Conservation (phyloP, 2,113 vertebrate genomes). For the Hippocampus barbouri region DNA sequence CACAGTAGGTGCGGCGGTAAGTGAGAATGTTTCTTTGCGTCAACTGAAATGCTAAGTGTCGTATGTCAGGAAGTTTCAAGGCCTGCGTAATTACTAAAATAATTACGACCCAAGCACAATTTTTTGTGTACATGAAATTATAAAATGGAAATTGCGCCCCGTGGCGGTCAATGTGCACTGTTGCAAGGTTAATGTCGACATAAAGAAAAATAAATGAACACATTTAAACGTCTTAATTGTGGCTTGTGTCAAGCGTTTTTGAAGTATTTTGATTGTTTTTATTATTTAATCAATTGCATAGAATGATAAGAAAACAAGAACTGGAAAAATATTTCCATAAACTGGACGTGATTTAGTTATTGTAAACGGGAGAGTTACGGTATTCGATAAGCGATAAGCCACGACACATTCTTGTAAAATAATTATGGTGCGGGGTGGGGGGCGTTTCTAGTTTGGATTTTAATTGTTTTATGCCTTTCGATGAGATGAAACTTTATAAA, state of each 20-base stretch:
- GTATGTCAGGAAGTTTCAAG: neutral
- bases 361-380: neutral
- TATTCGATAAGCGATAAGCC: neutral
- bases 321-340: no score
- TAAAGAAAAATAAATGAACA: neutral
- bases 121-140: neutral
- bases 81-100: no score
- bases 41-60: neutral
- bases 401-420: neutral
- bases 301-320: neutral
- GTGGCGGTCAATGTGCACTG: conserved; percentile 2
- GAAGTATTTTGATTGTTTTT: neutral
- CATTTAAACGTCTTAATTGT: neutral
- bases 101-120: neutral
- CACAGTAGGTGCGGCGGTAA: no score
- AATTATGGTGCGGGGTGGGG: no score
- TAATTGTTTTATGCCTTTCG: neutral
- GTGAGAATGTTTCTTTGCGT: no score
- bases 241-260: neutral
- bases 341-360: neutral
- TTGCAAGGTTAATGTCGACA: neutral
- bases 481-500: neutral
- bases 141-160: conserved; percentile 30
- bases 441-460: neutral
- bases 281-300: neutral